These are phyloP conservation scores for Leptodirus hochenwartii DNA, from an alignment of 2,888 invertebrate species.

Conservation along the genomic window DNA sequence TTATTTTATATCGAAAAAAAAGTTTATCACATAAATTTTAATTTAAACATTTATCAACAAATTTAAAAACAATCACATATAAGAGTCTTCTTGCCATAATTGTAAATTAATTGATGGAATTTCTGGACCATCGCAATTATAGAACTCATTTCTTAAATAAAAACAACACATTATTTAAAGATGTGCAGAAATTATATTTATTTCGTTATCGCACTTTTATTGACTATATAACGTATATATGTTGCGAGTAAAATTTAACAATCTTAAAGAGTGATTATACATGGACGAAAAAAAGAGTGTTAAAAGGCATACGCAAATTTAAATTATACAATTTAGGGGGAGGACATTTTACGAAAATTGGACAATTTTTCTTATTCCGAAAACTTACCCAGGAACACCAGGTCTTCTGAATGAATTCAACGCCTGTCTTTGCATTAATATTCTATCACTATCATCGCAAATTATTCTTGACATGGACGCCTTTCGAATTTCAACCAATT, in stretches of 20 bases:
- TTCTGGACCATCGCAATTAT: conserved; percentile 36
- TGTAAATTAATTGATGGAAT: conserved; percentile 45
- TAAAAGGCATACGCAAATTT: no score
- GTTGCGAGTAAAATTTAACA: no score
- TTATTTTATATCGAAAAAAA: not conserved
- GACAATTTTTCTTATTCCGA: not conserved
- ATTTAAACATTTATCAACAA: conserved; percentile 2
- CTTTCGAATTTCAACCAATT: conserved; percentile 51
- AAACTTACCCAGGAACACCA: conserved; percentile 35
- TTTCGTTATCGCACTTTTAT: no score
- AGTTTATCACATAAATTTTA: not conserved
- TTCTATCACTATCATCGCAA: conserved; percentile 57
- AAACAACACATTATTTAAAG: conserved; percentile 9
- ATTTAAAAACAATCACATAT: conserved; percentile 1
- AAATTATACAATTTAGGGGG: no score
- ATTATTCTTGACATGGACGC: conserved; percentile 45
- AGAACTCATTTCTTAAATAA: conserved; percentile 43
- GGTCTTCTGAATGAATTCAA: conserved; percentile 40
- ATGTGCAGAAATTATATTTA: not conserved
- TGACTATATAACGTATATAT: no score
- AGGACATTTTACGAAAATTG: no score
- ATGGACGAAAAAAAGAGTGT: no score
- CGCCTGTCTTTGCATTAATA: conserved; percentile 35
- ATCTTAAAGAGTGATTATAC: no score
- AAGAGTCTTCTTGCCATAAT: conserved; percentile 28